Conservation (phyloP, 2,888 invertebrate species). For the Drosophila lacicola region DNA sequence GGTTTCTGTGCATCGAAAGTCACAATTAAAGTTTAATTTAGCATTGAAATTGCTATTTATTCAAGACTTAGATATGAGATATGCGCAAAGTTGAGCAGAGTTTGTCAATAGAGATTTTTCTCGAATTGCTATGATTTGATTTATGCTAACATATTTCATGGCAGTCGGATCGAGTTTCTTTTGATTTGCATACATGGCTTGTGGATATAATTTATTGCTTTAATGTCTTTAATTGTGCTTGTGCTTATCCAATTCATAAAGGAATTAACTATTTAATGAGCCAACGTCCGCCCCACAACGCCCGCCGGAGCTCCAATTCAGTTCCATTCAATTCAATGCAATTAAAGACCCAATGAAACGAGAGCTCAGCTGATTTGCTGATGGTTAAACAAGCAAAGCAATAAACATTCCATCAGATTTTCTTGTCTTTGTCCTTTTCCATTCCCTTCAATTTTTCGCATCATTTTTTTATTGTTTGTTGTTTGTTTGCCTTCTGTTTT, state of each 20-base stretch:
- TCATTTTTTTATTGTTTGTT: conserved; percentile 4
- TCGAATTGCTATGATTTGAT: no score
- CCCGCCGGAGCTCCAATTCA: conserved; percentile 4
- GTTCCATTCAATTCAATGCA: conserved; percentile 30
- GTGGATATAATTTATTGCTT: background rate
- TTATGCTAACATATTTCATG: no score
- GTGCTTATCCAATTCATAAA: conserved; percentile 2
- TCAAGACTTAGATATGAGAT: no score
- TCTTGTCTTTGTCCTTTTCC: conserved; percentile 14
- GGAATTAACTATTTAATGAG: background rate
- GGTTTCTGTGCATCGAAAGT: no score
- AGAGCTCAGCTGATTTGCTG: conserved; percentile 26
- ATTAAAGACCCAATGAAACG: conserved; percentile 30
- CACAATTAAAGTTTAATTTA: no score
- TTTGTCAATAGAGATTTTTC: no score
- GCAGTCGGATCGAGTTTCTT: background rate
- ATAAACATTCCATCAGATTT: conserved; percentile 41
- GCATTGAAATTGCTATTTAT: no score
- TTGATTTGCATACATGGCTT: background rate
- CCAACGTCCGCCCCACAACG: background rate
- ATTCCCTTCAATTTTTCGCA: background rate
- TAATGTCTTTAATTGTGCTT: background rate
- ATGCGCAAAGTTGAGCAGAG: no score
- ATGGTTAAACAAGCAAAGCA: conserved; percentile 35
- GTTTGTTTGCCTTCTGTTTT: background rate